phyloP scores from a whole-genome alignment of 2,113 vertebrate genomes.

The Reinhardtius hippoglossoides region DNA sequence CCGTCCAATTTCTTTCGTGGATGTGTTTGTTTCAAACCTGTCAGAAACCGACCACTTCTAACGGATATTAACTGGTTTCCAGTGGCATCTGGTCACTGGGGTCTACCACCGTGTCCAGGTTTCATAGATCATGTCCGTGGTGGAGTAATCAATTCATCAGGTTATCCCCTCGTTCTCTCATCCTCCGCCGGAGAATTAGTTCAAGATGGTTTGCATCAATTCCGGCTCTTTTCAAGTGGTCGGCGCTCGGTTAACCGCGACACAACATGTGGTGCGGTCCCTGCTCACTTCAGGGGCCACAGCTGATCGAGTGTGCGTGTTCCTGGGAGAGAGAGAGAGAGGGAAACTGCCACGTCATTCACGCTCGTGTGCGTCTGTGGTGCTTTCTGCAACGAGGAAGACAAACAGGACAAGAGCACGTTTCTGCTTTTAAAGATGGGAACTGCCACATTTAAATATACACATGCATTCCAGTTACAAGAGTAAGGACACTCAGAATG shows the following conservation, averaged over 20 bases:
- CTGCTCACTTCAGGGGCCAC: slow-evolving; percentile 21
- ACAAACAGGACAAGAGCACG: not conserved
- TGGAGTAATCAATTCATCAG: slow-evolving; percentile 54
- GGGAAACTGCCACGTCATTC: too few relatives aligned
- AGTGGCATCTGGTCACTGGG: slow-evolving; percentile 41
- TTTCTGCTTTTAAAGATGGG: not conserved
- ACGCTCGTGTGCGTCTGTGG: not conserved
- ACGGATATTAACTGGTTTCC: slow-evolving; percentile 10
- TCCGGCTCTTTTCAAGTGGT: slow-evolving; percentile 66
- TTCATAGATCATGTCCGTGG: slow-evolving; percentile 47
- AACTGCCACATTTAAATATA: not conserved
- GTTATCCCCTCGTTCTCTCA: slow-evolving; percentile 44
- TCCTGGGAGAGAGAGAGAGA: too few relatives aligned
- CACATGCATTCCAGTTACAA: not conserved
- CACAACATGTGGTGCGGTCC: slow-evolving; percentile 65
- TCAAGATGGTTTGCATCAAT: slow-evolving; percentile 74
- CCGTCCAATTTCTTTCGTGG: not conserved
- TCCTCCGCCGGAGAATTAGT: slow-evolving; percentile 68
- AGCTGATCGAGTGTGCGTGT: slow-evolving; percentile 29
- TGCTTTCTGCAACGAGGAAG: slow-evolving; percentile 19
- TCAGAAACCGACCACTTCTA: slow-evolving; percentile 38
- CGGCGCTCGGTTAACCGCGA: slow-evolving; percentile 67
- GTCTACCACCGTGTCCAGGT: slow-evolving; percentile 45
- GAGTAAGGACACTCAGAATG: not conserved
- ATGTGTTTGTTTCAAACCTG: not conserved